Evolutionary conservation across 2,797 vertebrate species (phyloP).

Genomic region (Fundulus diaphanus): DNA sequence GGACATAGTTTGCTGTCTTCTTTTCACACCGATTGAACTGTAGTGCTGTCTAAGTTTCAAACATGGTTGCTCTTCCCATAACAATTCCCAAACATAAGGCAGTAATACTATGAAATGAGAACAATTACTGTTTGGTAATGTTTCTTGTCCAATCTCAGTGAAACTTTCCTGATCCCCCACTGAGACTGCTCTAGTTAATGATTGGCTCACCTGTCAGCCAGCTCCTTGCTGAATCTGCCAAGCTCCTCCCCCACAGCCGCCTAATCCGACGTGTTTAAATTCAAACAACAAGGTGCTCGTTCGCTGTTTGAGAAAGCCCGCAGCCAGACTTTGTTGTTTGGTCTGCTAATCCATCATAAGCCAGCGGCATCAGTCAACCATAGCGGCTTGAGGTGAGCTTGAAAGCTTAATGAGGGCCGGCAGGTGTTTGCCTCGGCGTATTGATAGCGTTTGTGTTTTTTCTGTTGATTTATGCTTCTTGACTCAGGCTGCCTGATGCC

Average conservation of each 20-base stretch:
- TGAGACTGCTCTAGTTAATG: constrained; percentile 55
- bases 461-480: constrained; percentile 14
- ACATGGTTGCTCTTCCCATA: background rate
- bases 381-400: constrained; percentile 60
- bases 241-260: constrained; percentile 40
- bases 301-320: constrained; percentile 48
- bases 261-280: constrained; percentile 41
- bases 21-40: constrained; percentile 13
- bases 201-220: constrained; percentile 68
- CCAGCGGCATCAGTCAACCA: constrained; percentile 17
- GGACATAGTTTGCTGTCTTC: constrained; percentile 9
- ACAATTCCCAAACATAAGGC: background rate
- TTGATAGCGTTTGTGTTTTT: constrained; percentile 12
- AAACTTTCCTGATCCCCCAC: constrained; percentile 25
- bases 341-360: constrained; percentile 50
- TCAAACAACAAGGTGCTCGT: constrained; percentile 33
- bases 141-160: background rate
- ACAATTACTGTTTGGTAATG: no score
- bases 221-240: constrained; percentile 4
- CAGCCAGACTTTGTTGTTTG: constrained; percentile 44
- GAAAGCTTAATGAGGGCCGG: constrained; percentile 37
- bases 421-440: constrained; percentile 17
- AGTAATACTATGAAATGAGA: background rate
- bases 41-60: background rate
- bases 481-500: background rate